Conservation (phyloP, 2,888 invertebrate species). For the Tinea trinotella region DNA sequence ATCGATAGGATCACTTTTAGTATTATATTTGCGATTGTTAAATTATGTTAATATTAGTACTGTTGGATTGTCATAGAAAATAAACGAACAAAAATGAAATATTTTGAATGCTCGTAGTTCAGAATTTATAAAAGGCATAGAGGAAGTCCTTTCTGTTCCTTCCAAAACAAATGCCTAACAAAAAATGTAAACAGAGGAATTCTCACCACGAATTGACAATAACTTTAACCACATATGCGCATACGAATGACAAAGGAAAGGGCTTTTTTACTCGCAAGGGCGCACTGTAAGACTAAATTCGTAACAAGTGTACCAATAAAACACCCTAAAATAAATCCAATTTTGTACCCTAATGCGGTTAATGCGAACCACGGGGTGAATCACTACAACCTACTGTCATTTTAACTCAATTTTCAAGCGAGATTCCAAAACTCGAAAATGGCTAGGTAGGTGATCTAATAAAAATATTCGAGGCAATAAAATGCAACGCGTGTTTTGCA, state of each 20-base stretch:
- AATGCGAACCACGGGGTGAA: slow-evolving; percentile 67
- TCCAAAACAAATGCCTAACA: neutral
- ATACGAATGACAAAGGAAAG: slow-evolving; percentile 17
- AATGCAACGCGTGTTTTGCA: slow-evolving; percentile 27
- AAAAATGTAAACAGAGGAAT: slow-evolving; percentile 10
- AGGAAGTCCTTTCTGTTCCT: too few species aligned
- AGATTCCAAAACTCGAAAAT: slow-evolving; percentile 26
- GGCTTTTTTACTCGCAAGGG: slow-evolving; percentile 10
- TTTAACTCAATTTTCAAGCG: slow-evolving; percentile 69
- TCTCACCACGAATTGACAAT: slow-evolving; percentile 16
- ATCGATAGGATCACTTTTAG: too few species aligned
- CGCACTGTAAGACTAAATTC: slow-evolving; percentile 49
- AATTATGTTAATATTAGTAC: too few species aligned
- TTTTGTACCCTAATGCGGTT: slow-evolving; percentile 66
- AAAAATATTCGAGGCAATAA: slow-evolving; percentile 62
- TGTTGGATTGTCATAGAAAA: too few species aligned
- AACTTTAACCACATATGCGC: slow-evolving; percentile 18
- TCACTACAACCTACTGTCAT: slow-evolving; percentile 70
- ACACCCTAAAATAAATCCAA: slow-evolving; percentile 65
- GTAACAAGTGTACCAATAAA: slow-evolving; percentile 70
- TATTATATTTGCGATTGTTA: too few species aligned
- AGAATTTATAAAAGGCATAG: too few species aligned
- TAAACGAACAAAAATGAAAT: too few species aligned
- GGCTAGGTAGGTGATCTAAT: slow-evolving; percentile 44
- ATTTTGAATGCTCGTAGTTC: too few species aligned